Evolutionary conservation across 1,140 invertebrate genomes (phyloP).

Genomic region (Bacillus rossius): DNA sequence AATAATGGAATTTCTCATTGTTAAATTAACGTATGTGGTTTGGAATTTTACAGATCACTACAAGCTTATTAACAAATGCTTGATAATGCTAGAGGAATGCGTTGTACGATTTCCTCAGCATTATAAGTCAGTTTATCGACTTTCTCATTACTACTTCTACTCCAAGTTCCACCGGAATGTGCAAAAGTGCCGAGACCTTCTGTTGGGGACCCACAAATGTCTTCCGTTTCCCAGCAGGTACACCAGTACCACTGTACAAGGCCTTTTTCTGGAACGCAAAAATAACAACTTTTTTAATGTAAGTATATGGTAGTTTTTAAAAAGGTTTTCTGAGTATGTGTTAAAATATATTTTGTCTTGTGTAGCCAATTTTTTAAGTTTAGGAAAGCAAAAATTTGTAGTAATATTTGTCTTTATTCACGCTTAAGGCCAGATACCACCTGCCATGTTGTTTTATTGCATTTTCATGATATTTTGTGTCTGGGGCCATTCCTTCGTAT

Average conservation of each 20-base stretch:
- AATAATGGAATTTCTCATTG: too few species aligned
- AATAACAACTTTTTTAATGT: constrained; percentile 86
- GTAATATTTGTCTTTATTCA: neutral
- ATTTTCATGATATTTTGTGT: neutral
- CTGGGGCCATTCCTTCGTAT: too few species aligned
- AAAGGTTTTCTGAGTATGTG: neutral
- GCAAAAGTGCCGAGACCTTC: constrained; percentile 60
- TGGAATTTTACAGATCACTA: constrained; percentile 38
- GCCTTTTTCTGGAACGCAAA: constrained; percentile 81
- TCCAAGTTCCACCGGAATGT: constrained; percentile 62
- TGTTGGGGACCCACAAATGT: constrained; percentile 57
- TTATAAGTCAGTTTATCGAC: constrained; percentile 86
- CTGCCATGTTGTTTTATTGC: neutral
- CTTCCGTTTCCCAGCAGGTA: constrained; percentile 32
- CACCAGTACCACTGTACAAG: constrained; percentile 58
- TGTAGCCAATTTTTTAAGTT: neutral
- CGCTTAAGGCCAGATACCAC: neutral
- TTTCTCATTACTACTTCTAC: constrained; percentile 78
- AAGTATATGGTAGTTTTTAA: constrained; percentile 31
- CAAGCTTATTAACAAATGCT: constrained; percentile 51
- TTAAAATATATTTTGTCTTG: neutral
- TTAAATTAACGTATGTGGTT: too few species aligned
- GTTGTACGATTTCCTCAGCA: constrained; percentile 81
- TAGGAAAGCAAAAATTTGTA: neutral
- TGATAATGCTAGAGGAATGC: constrained; percentile 78